Conservation (phyloP, 2,113 vertebrate species). For the Mustelus asterias region DNA sequence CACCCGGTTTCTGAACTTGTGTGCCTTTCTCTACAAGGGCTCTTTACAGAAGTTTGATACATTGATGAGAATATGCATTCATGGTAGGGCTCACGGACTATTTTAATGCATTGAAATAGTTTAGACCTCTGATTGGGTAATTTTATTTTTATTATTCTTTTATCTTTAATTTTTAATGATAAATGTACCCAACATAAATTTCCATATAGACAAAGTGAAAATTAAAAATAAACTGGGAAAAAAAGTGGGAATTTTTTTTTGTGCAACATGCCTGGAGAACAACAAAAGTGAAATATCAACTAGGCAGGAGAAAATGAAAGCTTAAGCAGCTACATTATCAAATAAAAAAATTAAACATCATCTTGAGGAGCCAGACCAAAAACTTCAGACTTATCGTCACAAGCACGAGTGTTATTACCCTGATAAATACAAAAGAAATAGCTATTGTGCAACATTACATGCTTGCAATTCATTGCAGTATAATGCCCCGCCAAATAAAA, state of each 20-base stretch:
- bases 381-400: neutral
- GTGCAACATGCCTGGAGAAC: neutral
- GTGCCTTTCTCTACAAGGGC: too few species aligned
- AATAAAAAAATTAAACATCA: neutral
- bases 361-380: neutral
- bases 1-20: too few species aligned
- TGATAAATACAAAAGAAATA: neutral
- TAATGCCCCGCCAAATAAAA: neutral
- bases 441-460: neutral
- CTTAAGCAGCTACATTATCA: neutral
- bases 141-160: too few species aligned
- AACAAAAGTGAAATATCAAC: neutral
- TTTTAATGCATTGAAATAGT: too few species aligned
- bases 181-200: too few species aligned
- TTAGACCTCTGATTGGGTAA: too few species aligned
- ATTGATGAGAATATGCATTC: too few species aligned
- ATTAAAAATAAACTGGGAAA: too few species aligned
- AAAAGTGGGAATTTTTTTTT: neutral
- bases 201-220: too few species aligned
- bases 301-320: neutral
- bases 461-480: neutral
- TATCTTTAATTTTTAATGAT: too few species aligned
- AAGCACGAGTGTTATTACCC: neutral
- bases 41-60: too few species aligned
- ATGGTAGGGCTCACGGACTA: too few species aligned